Base-by-base conservation (phyloP, 2,888 invertebrate species). In the Lithophane socia region DNA sequence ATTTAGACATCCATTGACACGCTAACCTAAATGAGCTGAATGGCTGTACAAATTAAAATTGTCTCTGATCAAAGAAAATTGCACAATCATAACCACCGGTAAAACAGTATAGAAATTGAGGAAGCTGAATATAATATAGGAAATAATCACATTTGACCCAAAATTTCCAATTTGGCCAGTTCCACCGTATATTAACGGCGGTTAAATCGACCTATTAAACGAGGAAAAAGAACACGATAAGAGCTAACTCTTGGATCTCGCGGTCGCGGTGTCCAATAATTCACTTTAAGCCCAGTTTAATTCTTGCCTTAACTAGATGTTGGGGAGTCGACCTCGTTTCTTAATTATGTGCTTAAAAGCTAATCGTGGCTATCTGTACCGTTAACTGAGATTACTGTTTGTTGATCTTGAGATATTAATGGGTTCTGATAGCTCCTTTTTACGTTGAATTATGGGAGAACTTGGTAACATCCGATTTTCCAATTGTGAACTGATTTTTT, bases 271-370 rank as follows among this genome's bases (percentile, higher is more conserved):
- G 88, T 78, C 86, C 87, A 88, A 87, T 87, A 87, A 88, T 74
- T 87, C 86, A 87, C 88, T 80, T 77, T 86, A 87, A 86, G 86
- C 86, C 79, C 73, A 88, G 79, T 87, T 87, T 87, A 88, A 87
- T 87, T 88, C 87, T 84, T 79, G 85, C 82, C 79, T 87, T 86
- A 82, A 84, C 78, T 88, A 82, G 69, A 79, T 79, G 78, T 79
- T 84, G 70, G 84, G 79, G 85, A 79, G 79, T 42, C 77, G 87
- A 86, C 86, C 86, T 82, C 82, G 75, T 88, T 88, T 80, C 87
- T 88, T 87, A 86, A 88, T 86, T 78, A 86, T 87, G 78, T 84
- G 75, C 88, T 88, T 77, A 79, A 84, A 88, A 82, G 77, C 79
- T 75, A 84, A 87, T 87, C 81, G 81, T 56, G 78, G 77, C 85